Evolutionary conservation across 2,888 invertebrate species (phyloP).

Genomic region (Rhaphigaster nebulosa): DNA sequence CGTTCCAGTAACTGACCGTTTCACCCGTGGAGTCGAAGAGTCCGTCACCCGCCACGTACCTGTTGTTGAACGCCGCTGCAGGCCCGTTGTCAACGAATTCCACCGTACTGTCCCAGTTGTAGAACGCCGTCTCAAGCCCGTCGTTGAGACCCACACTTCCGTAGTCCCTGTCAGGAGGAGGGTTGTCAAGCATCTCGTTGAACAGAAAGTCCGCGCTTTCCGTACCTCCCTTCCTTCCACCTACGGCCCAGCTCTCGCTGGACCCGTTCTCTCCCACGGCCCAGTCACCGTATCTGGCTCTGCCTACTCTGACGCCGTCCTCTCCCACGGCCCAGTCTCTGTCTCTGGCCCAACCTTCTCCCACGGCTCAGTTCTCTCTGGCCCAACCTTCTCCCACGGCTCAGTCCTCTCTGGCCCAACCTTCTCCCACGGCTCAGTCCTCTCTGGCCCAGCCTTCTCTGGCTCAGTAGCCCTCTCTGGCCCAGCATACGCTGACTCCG

Average conservation of each 20-base stretch:
- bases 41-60: conserved; percentile 59
- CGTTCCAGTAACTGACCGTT: conserved; percentile 62
- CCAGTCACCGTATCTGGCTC: neutral
- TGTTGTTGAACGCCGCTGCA: conserved; percentile 59
- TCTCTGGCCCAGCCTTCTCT: too few species aligned
- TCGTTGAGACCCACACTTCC: conserved; percentile 59
- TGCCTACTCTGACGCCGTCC: neutral
- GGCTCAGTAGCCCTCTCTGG: neutral
- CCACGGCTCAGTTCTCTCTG: too few species aligned
- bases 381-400: neutral
- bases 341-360: neutral
- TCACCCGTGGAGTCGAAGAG: conserved; percentile 61
- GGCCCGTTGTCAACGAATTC: conserved; percentile 60
- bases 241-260: neutral
- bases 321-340: neutral
- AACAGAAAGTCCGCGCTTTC: conserved; percentile 60
- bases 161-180: conserved; percentile 62
- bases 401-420: neutral
- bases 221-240: conserved; percentile 50
- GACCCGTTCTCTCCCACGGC: neutral
- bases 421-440: neutral
- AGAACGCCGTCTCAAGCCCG: conserved; percentile 59
- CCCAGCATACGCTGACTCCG: neutral
- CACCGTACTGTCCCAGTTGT: conserved; percentile 61
- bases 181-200: conserved; percentile 61